A percentile compares a stretch with the other conserved stretches of the same genome.
Conservation (phyloP, 2,113 vertebrate species). For the Ornithorhynchus anatinus region DNA sequence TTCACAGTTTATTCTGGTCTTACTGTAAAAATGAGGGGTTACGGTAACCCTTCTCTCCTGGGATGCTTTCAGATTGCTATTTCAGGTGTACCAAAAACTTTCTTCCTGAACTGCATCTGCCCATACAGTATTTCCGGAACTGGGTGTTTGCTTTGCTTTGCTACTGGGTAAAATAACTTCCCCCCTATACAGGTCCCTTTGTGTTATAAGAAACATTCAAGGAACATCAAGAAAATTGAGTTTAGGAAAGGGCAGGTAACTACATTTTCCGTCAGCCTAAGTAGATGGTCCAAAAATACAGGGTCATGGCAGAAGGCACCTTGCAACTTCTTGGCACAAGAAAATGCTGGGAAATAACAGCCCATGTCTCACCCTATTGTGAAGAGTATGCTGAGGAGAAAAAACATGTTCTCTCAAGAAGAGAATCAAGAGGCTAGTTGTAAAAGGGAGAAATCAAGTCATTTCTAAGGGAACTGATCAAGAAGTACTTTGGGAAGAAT, state of each 20-base stretch:
- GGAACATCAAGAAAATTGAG: not conserved
- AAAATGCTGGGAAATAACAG: slow-evolving; percentile 1
- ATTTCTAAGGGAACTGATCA: not conserved
- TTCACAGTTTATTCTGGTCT: no score
- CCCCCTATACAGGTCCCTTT: no score
- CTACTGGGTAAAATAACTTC: no score
- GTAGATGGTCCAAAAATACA: slow-evolving; percentile 19
- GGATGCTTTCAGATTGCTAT: no score
- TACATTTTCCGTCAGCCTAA: slow-evolving; percentile 38
- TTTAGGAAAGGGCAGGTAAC: not conserved
- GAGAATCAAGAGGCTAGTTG: not conserved
- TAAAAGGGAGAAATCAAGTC: not conserved
- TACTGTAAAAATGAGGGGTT: no score
- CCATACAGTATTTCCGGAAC: no score
- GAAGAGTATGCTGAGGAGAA: not conserved
- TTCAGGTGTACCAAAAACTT: no score
- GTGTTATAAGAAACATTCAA: slow-evolving; percentile 5
- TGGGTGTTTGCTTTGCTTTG: no score
- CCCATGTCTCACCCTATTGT: not conserved
- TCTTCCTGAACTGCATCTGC: no score
- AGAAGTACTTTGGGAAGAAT: not conserved
- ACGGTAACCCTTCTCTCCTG: no score
- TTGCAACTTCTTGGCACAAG: slow-evolving; percentile 13
- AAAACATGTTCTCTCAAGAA: not conserved
- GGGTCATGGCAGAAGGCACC: not conserved